Evolutionary conservation across 2,888 invertebrate species (phyloP).

Genomic region (Bhutanitis thaidina): DNA sequence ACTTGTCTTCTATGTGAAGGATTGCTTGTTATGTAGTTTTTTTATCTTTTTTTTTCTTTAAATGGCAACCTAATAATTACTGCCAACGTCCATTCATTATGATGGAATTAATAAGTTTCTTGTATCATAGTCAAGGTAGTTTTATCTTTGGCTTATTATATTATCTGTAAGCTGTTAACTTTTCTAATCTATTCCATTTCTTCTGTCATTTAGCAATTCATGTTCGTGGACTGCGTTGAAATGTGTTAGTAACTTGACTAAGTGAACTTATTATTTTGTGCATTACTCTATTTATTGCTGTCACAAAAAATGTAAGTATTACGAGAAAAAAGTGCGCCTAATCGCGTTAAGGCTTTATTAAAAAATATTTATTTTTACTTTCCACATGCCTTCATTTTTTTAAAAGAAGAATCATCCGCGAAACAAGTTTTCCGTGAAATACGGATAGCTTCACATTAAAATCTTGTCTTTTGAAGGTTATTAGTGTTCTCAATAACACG

Average conservation of each 20-base stretch:
- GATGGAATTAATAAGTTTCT: no score
- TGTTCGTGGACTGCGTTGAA: constrained; percentile 34
- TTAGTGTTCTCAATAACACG: constrained; percentile 1
- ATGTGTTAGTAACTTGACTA: constrained; percentile 21
- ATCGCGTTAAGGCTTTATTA: no score
- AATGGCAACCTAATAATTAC: no score
- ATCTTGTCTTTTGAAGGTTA: constrained; percentile 13
- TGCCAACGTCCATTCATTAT: no score
- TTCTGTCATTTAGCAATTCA: constrained; percentile 53
- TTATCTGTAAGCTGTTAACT: no score
- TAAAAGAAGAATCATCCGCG: constrained; percentile 1
- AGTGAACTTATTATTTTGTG: background rate
- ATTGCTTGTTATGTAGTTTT: no score
- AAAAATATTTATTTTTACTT: no score
- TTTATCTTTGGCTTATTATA: no score
- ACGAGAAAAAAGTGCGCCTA: no score
- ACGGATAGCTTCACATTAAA: background rate
- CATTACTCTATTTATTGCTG: background rate
- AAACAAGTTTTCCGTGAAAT: constrained; percentile 21
- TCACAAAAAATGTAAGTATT: constrained; percentile 11
- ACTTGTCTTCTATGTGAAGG: no score
- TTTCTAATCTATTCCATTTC: background rate
- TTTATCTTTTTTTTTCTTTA: no score
- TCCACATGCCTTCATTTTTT: background rate
- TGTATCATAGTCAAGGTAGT: no score